Evolutionary conservation across 1,140 invertebrate genomes (phyloP), one percentile per base, ranked within the genome.

Genomic region (Drosophila melanica): DNA sequence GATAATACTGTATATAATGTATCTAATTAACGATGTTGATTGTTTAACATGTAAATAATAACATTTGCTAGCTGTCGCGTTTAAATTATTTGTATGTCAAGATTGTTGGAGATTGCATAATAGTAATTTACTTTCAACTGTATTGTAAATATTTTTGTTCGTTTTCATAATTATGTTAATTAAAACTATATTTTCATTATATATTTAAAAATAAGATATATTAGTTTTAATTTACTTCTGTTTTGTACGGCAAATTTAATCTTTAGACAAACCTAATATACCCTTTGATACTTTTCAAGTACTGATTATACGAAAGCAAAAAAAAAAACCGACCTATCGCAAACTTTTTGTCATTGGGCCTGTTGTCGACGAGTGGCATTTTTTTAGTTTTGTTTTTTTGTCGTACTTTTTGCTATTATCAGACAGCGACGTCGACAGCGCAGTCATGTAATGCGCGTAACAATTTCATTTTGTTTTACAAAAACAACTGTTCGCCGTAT

Each of bases 331-430:
- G 84, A 87, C 84, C 84, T 87, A 87, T 87, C 82, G 84, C 82
- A 87, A 79, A 79, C 48, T 87, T 87, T 87, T 89, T 87, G 68
- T 77, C 77, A 87, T 87, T 87, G 82, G 79, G 65, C 79, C 65
- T 9, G 63, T 50, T 72, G 76, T 82, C 66, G 54, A 11, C 27
- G 23, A 41, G 33, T 27, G 67, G 64, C 20, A 47, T 75, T 60
- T 60, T 69, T 62, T 48, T 23, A 23, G 51, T 75, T 79, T 18
- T 48, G 57, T 77, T 62, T 69, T 74, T 55, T 72, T 62, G 18
- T 44, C 6, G 27, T 27, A 6, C 57, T 39, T 68, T 69, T 60
- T 63, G 59, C 71, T 77, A 78, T 87, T 86, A 86, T 86, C 81
- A 87, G 60, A 66, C 55, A 66, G 51, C 48, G 60, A 54, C 72